Percentiles rank a stretch among this genome's conserved stretches.
Conservation (phyloP, 2,113 vertebrate species). For the Laterallus jamaicensis region DNA sequence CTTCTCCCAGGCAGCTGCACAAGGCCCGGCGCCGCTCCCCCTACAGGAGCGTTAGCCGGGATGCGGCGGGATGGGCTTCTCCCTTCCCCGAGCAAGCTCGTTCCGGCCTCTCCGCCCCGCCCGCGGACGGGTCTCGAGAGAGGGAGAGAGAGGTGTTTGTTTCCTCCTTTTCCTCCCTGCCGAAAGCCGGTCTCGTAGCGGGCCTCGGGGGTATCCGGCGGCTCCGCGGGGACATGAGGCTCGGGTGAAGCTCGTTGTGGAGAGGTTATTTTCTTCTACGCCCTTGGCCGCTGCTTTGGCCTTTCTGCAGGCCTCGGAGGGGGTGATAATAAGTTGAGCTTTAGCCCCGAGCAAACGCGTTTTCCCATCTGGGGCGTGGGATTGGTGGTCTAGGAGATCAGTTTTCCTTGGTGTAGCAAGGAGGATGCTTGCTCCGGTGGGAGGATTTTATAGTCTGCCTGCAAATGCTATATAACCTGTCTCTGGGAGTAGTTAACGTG, state of each 20-base stretch:
- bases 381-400: background rate
- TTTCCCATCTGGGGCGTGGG: background rate
- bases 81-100: slow-evolving; percentile 5
- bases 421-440: background rate
- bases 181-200: accelerated
- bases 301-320: background rate
- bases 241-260: background rate
- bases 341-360: background rate
- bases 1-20: background rate
- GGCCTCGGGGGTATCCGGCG: background rate
- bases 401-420: background rate
- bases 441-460: background rate
- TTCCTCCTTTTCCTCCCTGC: background rate
- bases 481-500: background rate
- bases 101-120: slow-evolving; percentile 34
- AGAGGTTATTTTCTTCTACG: background rate
- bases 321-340: background rate
- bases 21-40: background rate
- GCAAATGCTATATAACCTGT: background rate
- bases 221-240: accelerated
- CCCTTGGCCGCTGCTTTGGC: background rate
- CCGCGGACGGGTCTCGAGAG: background rate
- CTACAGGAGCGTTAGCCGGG: background rate
- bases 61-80: background rate
- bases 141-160: background rate